Conservation (phyloP, 2,888 invertebrate genomes). For the Agrochola lota region DNA sequence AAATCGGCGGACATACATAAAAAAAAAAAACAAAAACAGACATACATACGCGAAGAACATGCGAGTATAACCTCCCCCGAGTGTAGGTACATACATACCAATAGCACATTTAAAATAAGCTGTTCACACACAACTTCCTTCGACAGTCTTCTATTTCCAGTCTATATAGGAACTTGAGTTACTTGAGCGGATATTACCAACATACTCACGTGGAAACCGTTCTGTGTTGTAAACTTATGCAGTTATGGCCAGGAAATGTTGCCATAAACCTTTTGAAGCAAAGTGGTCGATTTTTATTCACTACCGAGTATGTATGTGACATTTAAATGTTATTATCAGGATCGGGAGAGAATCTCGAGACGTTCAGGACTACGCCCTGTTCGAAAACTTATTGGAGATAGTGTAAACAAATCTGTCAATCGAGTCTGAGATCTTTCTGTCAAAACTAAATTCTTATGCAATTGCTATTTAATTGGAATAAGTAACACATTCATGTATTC, state of each 20-base stretch:
- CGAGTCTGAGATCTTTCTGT: no score
- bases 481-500: background rate
- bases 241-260: constrained; percentile 34
- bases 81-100: no score
- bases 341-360: background rate
- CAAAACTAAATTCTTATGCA: no score
- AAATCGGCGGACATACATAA: no score
- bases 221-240: constrained; percentile 26
- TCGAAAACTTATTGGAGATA: no score
- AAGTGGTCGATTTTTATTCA: constrained; percentile 31
- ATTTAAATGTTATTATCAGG: background rate
- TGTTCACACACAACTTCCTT: constrained; percentile 5
- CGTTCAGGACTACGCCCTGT: background rate
- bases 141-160: constrained; percentile 26
- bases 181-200: constrained; percentile 55
- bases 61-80: no score
- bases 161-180: constrained; percentile 32
- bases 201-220: constrained; percentile 54
- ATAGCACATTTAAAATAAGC: constrained; percentile 27
- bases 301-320: background rate
- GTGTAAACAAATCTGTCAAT: no score
- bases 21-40: no score
- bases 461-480: no score
- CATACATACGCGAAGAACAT: no score
- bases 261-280: constrained; percentile 36